A percentile compares a stretch with the other conserved stretches of the same genome.
phyloP scores from a whole-genome alignment of 53 echinoderm and acorn worm species.

The Holothuria leucospilota region DNA sequence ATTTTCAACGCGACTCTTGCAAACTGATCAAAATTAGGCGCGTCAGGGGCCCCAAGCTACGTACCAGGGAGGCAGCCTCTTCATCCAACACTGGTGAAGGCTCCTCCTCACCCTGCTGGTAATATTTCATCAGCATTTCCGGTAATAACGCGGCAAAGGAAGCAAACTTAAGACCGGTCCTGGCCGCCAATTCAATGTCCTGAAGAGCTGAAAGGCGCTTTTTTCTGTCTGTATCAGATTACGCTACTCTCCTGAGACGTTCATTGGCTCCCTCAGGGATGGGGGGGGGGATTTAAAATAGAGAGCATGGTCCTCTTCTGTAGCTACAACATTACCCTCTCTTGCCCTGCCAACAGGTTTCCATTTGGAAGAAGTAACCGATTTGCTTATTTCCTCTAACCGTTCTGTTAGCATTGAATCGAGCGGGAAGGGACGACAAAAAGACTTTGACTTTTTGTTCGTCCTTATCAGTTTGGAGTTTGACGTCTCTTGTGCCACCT shows the following conservation, averaged over 20 bases:
- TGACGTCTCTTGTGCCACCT: no score
- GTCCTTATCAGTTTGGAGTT: background rate
- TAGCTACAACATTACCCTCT: background rate
- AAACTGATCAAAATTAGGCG: background rate
- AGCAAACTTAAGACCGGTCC: conserved; percentile 19
- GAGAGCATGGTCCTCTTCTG: background rate
- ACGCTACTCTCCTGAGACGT: background rate
- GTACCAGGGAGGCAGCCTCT: conserved; percentile 3
- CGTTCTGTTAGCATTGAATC: background rate
- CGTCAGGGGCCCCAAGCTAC: background rate
- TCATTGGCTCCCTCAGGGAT: background rate
- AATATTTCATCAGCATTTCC: background rate
- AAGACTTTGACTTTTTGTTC: background rate
- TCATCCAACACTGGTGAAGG: conserved; percentile 7
- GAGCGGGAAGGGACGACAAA: background rate
- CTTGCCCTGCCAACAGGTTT: background rate
- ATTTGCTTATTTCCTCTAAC: no score
- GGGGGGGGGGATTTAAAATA: background rate
- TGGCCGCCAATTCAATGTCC: conserved; percentile 7
- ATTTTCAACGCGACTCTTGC: conserved; percentile 10
- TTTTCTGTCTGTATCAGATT: background rate
- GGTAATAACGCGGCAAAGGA: conserved; percentile 1
- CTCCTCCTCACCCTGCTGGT: conserved; percentile 21
- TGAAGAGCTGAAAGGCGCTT: conserved; percentile 1
- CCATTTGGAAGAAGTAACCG: background rate